Conservation (phyloP, 2,888 invertebrate genomes). For the Marronus borbonicus region DNA sequence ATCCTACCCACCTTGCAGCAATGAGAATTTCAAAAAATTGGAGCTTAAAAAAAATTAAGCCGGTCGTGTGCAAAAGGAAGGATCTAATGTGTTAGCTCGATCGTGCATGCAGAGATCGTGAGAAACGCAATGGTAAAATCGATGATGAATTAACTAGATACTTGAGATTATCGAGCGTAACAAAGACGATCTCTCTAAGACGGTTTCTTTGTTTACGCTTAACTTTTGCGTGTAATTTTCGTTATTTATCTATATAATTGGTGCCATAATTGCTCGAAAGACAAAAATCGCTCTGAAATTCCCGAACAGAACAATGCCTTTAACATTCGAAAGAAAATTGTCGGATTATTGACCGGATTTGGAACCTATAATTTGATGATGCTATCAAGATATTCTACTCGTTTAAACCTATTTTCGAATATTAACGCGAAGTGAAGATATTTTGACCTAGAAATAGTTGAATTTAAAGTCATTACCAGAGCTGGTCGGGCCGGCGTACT, state of each 20-base stretch:
- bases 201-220: slow-evolving; percentile 19
- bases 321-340: neutral
- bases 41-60: neutral
- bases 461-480: too few species aligned
- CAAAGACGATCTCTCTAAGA: neutral
- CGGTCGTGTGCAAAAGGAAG: neutral
- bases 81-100: slow-evolving; percentile 2
- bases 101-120: neutral
- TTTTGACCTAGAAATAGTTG: too few species aligned
- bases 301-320: too few species aligned
- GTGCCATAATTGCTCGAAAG: slow-evolving; percentile 4
- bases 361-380: too few species aligned
- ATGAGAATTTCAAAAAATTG: neutral
- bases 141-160: slow-evolving; percentile 12
- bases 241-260: slow-evolving; percentile 11
- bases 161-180: slow-evolving; percentile 19
- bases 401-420: too few species aligned
- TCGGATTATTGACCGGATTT: too few species aligned
- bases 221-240: slow-evolving; percentile 20
- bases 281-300: neutral
- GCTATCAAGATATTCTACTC: too few species aligned
- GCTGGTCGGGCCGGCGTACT: too few species aligned
- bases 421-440: too few species aligned
- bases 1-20: neutral
- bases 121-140: neutral